Base-by-base conservation (phyloP, 2,113 vertebrate genomes). In the Pseudonaja textilis region DNA sequence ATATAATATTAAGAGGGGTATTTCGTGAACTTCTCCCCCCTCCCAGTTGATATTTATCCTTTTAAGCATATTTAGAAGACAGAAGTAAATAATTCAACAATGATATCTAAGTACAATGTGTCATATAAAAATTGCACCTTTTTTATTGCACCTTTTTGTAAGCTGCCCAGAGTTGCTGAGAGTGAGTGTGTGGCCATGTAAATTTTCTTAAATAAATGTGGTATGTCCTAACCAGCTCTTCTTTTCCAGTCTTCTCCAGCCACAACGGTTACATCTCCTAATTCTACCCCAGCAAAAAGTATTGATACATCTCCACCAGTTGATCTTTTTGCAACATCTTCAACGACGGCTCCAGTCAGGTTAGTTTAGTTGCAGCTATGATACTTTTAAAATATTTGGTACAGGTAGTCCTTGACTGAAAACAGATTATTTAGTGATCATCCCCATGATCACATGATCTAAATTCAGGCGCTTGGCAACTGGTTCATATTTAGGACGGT, bases 211-310 rank as follows among this genome's bases (percentile, higher is more conserved):
- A 69, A 69, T 69, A 34, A 69, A 34, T 69, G 5, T 42, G 5
- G 1, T 55, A 20, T 86, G 26, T 47, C 54, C 18, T 52, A 93
- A 89, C 96, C 91, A 96, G n/a, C 39, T 96, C 90, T 96, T 96
- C 42, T 88, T 94, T 95, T 97, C 81, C 96, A 99, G 98, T 99
- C 98, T 93, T 98, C 98, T 91, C 98, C 98, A 95, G 98, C 97
- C 88, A 98, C 98, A 93, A 98, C 97, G 92, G 99, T 98, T 95
- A 98, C 98, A 55, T 97, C 98, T 86, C 98, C 98, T n/a, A 98
- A 97, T 91, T 99, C 99, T 88, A 98, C 99, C 96, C 99, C 98
- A 93, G 98, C 99, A 93, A 99, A 99, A 98, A 98, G 98, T 93
- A 98, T 98, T 91, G 98, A 99, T 90, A 98, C 98, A 0, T 98